These are phyloP conservation scores for Paraplagusia blochii DNA, from an alignment of 2,113 vertebrate species.

Conservation along the genomic window DNA sequence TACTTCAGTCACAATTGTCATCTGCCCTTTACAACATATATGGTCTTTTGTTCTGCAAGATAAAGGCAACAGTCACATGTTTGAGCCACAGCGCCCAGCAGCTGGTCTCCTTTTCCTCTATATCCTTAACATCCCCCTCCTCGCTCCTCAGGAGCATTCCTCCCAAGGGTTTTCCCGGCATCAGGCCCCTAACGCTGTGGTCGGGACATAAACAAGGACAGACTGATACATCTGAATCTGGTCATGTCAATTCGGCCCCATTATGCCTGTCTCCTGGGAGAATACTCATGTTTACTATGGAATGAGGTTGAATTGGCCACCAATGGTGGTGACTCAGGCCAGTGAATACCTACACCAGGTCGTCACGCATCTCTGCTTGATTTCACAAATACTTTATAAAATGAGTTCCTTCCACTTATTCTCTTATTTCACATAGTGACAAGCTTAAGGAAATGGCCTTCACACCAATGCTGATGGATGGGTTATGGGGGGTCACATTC, in stretches of 20 bases:
- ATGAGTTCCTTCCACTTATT: conserved; percentile 16
- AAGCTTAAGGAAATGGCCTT: conserved; percentile 25
- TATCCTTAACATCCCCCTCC: conserved; percentile 50
- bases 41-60: conserved; percentile 71
- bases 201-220: conserved; percentile 85
- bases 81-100: conserved; percentile 68
- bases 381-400: conserved; percentile 43
- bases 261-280: conserved; percentile 67
- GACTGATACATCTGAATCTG: conserved; percentile 81
- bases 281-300: conserved; percentile 41
- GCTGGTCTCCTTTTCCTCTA: conserved; percentile 68
- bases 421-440: conserved; percentile 27
- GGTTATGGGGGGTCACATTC: conserved; percentile 41
- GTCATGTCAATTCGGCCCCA: conserved; percentile 77
- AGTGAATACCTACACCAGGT: conserved; percentile 51
- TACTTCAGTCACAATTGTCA: conserved; percentile 70
- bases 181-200: conserved; percentile 81
- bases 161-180: conserved; percentile 51
- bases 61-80: conserved; percentile 79
- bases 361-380: conserved; percentile 2
- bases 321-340: conserved; percentile 36
- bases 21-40: conserved; percentile 70
- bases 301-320: conserved; percentile 47
- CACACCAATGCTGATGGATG: conserved; percentile 44
- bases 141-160: conserved; percentile 44